Evolutionary conservation across 2,113 vertebrate species (phyloP).

Genomic region (Eulemur macaco): DNA sequence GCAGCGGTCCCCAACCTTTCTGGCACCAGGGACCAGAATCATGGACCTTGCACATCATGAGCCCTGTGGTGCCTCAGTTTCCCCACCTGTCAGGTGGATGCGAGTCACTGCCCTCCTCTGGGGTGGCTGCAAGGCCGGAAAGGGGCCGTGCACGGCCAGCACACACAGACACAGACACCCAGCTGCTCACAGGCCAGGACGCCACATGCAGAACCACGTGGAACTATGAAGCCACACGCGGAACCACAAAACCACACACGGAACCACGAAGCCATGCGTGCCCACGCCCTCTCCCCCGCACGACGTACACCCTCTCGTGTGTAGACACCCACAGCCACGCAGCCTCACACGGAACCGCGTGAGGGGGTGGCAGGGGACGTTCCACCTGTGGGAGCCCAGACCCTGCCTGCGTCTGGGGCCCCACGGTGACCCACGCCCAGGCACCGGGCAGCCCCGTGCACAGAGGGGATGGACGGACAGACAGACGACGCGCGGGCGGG

Average conservation of each 20-base stretch:
- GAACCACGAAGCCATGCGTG: background rate
- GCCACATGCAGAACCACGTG: background rate
- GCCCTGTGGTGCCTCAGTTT: background rate
- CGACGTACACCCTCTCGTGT: background rate
- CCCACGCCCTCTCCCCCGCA: background rate
- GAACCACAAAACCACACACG: too few species aligned
- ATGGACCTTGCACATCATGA: background rate
- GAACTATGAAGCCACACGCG: background rate
- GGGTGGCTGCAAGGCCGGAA: background rate
- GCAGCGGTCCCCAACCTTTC: too few species aligned
- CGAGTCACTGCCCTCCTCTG: background rate
- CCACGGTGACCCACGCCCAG: background rate
- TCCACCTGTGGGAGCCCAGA: background rate
- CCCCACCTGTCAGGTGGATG: background rate
- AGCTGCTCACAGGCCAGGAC: background rate
- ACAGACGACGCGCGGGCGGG: background rate
- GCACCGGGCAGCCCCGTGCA: background rate
- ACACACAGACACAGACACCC: background rate
- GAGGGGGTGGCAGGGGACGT: background rate
- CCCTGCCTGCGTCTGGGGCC: background rate
- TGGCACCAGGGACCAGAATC: too few species aligned
- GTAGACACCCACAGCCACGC: background rate
- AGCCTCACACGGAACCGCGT: too few species aligned
- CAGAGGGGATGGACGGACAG: background rate
- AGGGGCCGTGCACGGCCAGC: background rate